phyloP scores from a whole-genome alignment of 2,113 vertebrate species.

The Marmota flaviventris region DNA sequence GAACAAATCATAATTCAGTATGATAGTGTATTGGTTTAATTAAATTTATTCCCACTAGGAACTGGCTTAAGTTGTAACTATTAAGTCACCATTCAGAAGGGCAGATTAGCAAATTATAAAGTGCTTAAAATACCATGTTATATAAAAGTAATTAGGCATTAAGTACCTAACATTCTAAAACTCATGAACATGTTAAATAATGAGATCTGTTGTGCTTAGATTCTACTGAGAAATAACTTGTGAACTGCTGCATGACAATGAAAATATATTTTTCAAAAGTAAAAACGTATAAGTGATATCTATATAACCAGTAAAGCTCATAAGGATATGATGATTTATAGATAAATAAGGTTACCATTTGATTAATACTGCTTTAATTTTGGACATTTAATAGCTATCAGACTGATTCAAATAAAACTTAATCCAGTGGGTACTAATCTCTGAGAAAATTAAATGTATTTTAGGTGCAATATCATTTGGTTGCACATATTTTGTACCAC shows the following conservation, averaged over 20 bases:
- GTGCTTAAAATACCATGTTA: neutral
- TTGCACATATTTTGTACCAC: neutral
- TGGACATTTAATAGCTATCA: neutral
- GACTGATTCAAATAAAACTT: neutral
- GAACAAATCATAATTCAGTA: neutral
- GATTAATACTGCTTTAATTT: conserved; percentile 24
- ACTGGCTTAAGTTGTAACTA: conserved; percentile 14
- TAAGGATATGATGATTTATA: conserved; percentile 11
- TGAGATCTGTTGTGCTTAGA: neutral
- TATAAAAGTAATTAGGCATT: conserved; percentile 21
- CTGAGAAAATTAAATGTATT: conserved; percentile 11
- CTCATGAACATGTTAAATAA: neutral
- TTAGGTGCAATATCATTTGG: neutral
- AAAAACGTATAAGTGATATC: neutral
- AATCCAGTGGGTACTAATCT: neutral
- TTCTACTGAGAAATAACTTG: neutral
- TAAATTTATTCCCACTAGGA: neutral
- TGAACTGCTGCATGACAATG: neutral
- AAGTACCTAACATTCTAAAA: conserved; percentile 32
- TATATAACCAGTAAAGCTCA: neutral
- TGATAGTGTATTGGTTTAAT: neutral
- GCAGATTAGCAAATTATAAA: conserved; percentile 5
- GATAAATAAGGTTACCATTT: conserved; percentile 3
- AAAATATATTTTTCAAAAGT: conserved; percentile 20
- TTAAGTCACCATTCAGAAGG: conserved; percentile 43